Percentiles rank a stretch among this genome's conserved stretches.
These are phyloP conservation scores for Terrapene triunguis DNA, from an alignment of 2,113 vertebrate species.

Conservation along the genomic window DNA sequence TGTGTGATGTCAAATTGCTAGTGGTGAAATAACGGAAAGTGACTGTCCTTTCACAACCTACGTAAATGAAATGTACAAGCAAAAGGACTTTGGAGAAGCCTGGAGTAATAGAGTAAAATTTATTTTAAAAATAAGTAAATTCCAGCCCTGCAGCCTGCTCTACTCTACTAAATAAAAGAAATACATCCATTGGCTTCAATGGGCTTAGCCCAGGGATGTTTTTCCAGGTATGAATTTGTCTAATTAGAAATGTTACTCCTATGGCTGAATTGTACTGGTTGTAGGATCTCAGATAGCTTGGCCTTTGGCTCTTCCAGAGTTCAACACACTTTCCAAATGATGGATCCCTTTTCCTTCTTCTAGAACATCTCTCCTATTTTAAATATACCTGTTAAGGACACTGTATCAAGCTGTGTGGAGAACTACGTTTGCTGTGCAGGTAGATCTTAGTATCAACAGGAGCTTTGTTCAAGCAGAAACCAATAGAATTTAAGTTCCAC, in stretches of 20 bases:
- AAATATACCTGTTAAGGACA: not conserved
- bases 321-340: not conserved
- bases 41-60: not conserved
- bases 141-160: not conserved
- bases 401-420: not conserved
- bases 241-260: not conserved
- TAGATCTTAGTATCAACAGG: not conserved
- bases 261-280: not conserved
- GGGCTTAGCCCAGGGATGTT: not conserved
- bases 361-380: not conserved
- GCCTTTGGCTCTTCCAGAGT: not conserved
- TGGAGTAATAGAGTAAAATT: not conserved
- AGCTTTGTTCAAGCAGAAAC: not conserved
- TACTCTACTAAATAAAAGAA: not conserved
- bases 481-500: not conserved
- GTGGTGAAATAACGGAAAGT: not conserved
- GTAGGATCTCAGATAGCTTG: not conserved
- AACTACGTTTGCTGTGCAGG: not conserved
- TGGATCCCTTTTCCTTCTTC: not conserved
- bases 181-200: not conserved
- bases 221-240: not conserved
- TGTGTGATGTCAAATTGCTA: not conserved
- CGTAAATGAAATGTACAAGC: not conserved
- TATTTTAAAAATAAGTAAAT: not conserved
- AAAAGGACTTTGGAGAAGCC: not conserved